Evolutionary conservation across 2,113 vertebrate species (phyloP).

Genomic region (Colius striatus): DNA sequence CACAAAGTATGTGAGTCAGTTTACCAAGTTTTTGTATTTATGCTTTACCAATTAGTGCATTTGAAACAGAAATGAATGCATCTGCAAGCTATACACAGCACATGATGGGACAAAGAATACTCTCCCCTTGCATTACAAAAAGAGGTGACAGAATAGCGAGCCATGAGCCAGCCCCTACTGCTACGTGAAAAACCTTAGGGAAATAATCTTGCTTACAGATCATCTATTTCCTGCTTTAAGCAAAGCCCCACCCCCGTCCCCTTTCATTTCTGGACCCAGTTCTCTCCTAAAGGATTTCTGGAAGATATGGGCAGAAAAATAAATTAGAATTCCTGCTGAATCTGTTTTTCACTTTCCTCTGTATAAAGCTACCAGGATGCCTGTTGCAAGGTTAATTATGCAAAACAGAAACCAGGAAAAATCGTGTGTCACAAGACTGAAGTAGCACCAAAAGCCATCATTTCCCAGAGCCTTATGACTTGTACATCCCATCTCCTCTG

Average conservation of each 20-base stretch:
- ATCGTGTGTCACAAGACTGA: not conserved
- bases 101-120: not conserved
- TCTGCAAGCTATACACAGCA: not conserved
- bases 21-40: not conserved
- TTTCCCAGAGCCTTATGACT: not conserved
- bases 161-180: not conserved
- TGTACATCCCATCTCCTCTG: not conserved
- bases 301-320: not conserved
- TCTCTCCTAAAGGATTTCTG: not conserved
- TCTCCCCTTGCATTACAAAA: not conserved
- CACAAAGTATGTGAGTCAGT: not conserved
- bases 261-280: not conserved
- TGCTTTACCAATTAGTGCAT: not conserved
- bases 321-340: not conserved
- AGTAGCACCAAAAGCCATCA: not conserved
- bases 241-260: no score
- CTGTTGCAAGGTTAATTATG: constrained; percentile 3
- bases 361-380: not conserved
- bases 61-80: not conserved
- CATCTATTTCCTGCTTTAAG: not conserved
- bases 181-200: not conserved
- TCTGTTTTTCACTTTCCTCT: not conserved
- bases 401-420: constrained; percentile 8
- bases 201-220: constrained; percentile 23
- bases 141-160: not conserved